A percentile compares a stretch with the other conserved stretches of the same genome.
phyloP scores from a whole-genome alignment of 2,797 vertebrate species.

The Macroramphosus scolopax region DNA sequence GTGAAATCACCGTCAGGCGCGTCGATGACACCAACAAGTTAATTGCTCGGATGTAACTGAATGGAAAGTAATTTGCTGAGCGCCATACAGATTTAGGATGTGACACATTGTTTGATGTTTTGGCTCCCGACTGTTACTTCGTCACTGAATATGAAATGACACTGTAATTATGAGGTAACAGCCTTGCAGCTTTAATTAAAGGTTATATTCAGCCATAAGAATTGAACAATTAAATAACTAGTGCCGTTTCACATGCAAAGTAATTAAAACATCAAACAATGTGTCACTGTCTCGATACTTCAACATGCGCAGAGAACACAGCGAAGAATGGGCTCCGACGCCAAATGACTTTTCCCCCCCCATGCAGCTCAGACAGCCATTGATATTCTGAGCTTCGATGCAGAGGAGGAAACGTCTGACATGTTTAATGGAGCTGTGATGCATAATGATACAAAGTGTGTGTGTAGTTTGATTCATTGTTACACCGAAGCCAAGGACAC shows the following conservation, averaged over 20 bases:
- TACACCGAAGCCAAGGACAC: too few species aligned
- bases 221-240: slow-evolving; percentile 53
- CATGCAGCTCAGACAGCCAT: too few species aligned
- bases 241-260: slow-evolving; percentile 43
- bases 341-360: too few species aligned
- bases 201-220: slow-evolving; percentile 47
- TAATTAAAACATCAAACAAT: slow-evolving; percentile 50
- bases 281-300: slow-evolving; percentile 43
- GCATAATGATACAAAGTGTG: too few species aligned
- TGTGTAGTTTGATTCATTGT: too few species aligned
- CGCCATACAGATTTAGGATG: slow-evolving; percentile 27
- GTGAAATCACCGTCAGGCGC: slow-evolving; percentile 79
- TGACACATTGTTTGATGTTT: slow-evolving; percentile 58
- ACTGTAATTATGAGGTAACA: slow-evolving; percentile 54
- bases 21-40: slow-evolving; percentile 80
- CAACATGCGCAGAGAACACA: too few species aligned
- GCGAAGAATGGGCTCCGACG: too few species aligned
- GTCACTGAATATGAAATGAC: slow-evolving; percentile 52
- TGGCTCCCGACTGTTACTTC: slow-evolving; percentile 50
- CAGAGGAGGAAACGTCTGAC: too few species aligned
- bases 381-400: slow-evolving; percentile 16
- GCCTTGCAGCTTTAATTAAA: slow-evolving; percentile 60
- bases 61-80: slow-evolving; percentile 40
- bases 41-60: slow-evolving; percentile 80
- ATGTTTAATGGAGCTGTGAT: too few species aligned